A percentile compares a stretch with the other conserved stretches of the same genome.
These are phyloP conservation scores for western clawed frog (Xenopus tropicalis) DNA, from an alignment of 2,113 vertebrate genomes.

Conservation along the genomic window UCB_Xtro_10.0 CM004446.2:56143501-56144000, in stretches of 20 bases:
- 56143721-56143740: background rate
- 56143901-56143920: slow-evolving; percentile 7
- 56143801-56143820: slow-evolving; percentile 5
- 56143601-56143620: no score
- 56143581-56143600: no score
- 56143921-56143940: slow-evolving; percentile 3
- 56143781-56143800: slow-evolving; percentile 23
- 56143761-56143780: slow-evolving; percentile 10
- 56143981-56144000: slow-evolving; percentile 8
- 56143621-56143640: no score
- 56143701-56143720: no score
- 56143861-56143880: slow-evolving; percentile 20
- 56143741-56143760: background rate
- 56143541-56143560: no score
- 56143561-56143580: no score
- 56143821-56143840: slow-evolving; percentile 27
- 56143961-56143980: slow-evolving; percentile 34
- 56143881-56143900: slow-evolving; percentile 13
- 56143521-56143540: no score
- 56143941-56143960: background rate
- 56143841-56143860: slow-evolving; percentile 25
- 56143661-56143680: no score
- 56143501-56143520: no score
- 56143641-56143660: no score
- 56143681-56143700: no score